Conservation (phyloP, 1,140 invertebrate genomes). For the Eriocheir sinensis region DNA sequence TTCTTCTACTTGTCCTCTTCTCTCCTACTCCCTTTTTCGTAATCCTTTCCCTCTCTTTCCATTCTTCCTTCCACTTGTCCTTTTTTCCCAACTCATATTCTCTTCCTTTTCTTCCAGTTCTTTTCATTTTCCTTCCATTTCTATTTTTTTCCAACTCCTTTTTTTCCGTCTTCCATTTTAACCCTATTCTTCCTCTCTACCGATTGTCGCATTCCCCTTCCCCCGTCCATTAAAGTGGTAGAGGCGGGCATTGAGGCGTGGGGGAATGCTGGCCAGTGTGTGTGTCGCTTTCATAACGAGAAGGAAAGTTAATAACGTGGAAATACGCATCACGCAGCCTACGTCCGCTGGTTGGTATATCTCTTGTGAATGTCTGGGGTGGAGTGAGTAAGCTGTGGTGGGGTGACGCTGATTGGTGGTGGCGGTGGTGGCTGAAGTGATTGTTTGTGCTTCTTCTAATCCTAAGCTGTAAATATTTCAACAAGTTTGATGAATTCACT, state of each 20-base stretch:
- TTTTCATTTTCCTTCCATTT: background rate
- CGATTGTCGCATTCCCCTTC: background rate
- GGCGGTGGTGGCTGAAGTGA: too few relatives aligned
- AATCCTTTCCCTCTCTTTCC: background rate
- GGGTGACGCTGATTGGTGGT: background rate
- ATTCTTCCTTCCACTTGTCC: background rate
- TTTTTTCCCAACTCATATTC: background rate
- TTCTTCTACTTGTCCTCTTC: background rate
- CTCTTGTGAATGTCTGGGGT: background rate
- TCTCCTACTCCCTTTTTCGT: background rate
- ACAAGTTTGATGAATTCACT: too few relatives aligned
- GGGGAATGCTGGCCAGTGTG: background rate
- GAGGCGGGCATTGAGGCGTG: background rate
- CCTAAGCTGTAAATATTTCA: too few relatives aligned
- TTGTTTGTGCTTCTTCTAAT: too few relatives aligned
- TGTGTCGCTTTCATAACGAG: background rate
- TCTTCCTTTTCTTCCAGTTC: background rate
- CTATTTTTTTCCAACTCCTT: background rate
- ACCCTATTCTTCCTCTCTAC: background rate
- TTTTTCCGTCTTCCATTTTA: background rate
- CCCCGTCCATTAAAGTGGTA: background rate
- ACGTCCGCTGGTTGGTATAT: background rate
- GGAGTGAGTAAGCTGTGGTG: background rate
- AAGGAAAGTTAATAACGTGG: background rate
- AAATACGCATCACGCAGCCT: background rate